Base-by-base conservation (phyloP, 2,888 invertebrate genomes). In the Lithophane socia region DNA sequence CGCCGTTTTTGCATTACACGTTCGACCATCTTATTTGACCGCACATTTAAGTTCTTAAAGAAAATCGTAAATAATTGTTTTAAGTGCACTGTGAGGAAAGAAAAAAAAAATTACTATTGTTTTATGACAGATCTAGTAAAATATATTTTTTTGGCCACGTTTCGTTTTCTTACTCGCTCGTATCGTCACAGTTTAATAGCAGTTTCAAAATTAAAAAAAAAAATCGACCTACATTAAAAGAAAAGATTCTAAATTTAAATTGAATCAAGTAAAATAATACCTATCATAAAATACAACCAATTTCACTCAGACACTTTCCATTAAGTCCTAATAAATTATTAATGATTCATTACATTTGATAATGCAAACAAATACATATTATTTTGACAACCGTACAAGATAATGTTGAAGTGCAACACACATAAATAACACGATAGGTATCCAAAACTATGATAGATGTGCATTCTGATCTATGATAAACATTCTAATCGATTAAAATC, bases 401-500 rank as follows among this genome's bases (percentile, higher is more conserved):
- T 79, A 71, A 67, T 67, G 10, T 21, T 61, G 2, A 64, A 71
- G 63, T 52, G 70, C 54, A 79, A 66, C 47, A 67, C 21, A 58
- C 49, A 75, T 65, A 65, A 72, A 72, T 80, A 69, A 56, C 42
- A 37, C 13, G 60, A 84, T 70, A 77, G 37, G 37, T 75, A 75
- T 75, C 44, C 21, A 42, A 73, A 86, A 66, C 72, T 75, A 66
- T 75, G 75, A 75, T 83, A 73, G 83, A 83, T 75, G 69, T 64
- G n/a, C 60, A 68, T 70, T 56, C 44, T 70, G 63, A 86, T 86
- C 60, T 44, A 63, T 66, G 79, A 82, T 74, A 72, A 72, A n/a
- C 72, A 76, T 75, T 73, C 69, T 52, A 64, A 86, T 83, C 74
- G 61, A 83, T 84, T 80, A 77, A 86, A 86, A 83, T 84, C 76